A percentile compares a stretch with the other conserved stretches of the same genome.
Conservation (phyloP, 2,888 invertebrate species). For the Ophion obscuratus region DNA sequence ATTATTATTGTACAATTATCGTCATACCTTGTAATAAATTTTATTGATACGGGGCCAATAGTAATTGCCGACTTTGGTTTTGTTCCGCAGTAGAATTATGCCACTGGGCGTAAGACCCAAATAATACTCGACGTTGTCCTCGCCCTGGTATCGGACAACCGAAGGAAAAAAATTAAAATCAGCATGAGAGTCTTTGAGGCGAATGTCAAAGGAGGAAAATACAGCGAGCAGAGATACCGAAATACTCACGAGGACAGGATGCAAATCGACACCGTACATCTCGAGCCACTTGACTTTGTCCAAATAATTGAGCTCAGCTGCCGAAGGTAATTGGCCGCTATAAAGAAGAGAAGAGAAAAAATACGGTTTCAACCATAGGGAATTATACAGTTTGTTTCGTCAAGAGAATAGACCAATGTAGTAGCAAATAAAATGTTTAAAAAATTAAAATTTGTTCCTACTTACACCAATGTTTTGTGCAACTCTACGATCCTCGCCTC, state of each 20-base stretch:
- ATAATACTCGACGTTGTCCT: slow-evolving; percentile 98
- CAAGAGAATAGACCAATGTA: neutral
- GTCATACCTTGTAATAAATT: slow-evolving; percentile 93
- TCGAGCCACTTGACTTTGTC: slow-evolving; percentile 99
- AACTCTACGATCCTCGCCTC: slow-evolving; percentile 94
- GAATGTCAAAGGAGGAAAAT: neutral
- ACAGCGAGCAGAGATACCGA: too few relatives aligned
- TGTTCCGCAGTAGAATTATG: slow-evolving; percentile 96
- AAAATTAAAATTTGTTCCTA: slow-evolving; percentile 48
- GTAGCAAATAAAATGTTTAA: slow-evolving; percentile 8
- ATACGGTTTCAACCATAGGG: neutral
- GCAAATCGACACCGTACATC: slow-evolving; percentile 98
- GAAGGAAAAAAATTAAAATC: neutral
- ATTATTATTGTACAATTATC: neutral
- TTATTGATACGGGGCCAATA: slow-evolving; percentile 99
- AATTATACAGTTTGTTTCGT: neutral
- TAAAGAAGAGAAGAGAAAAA: slow-evolving; percentile 69
- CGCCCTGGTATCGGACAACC: slow-evolving; percentile 88
- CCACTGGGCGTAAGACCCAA: slow-evolving; percentile 98
- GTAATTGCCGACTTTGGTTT: slow-evolving; percentile 98
- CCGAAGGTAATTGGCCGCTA: slow-evolving; percentile 95
- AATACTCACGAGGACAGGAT: slow-evolving; percentile 95
- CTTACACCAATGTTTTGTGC: slow-evolving; percentile 95
- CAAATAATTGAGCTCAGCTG: slow-evolving; percentile 97
- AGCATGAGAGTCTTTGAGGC: neutral